These are phyloP conservation scores for Synchiropus splendidus DNA, from an alignment of 2,113 vertebrate species.

Conservation along the genomic window DNA sequence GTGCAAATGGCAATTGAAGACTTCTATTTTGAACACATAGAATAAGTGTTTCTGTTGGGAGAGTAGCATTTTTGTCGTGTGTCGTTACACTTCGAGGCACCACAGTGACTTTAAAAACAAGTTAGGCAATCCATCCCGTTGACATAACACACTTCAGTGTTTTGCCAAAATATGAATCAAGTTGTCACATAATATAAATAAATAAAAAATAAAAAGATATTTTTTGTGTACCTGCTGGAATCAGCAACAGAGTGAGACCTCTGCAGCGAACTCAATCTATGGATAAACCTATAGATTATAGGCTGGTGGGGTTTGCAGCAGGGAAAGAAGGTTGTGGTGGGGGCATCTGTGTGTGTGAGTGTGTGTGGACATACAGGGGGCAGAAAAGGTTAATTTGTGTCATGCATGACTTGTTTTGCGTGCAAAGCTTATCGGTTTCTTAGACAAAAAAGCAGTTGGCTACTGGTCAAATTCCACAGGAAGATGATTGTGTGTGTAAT, in stretches of 20 bases:
- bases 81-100: too few relatives aligned
- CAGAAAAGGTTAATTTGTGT: constrained; percentile 42
- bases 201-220: too few relatives aligned
- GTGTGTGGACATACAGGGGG: constrained; percentile 11
- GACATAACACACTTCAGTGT: neutral
- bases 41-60: too few relatives aligned
- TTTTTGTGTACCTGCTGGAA: neutral
- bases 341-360: constrained; percentile 12
- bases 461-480: constrained; percentile 1
- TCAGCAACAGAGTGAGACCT: constrained; percentile 31
- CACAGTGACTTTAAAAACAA: too few relatives aligned
- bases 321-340: constrained; percentile 23
- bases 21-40: too few relatives aligned
- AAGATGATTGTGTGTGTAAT: neutral
- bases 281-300: constrained; percentile 21
- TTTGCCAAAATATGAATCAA: neutral
- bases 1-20: too few relatives aligned
- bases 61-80: too few relatives aligned
- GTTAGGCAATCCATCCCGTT: neutral
- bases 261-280: neutral
- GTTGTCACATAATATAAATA: neutral
- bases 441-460: constrained; percentile 16
- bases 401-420: constrained; percentile 54
- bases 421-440: constrained; percentile 53
- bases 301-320: constrained; percentile 24